Evolutionary conservation across 2,888 invertebrate genomes (phyloP).

Genomic region (Oscheius onirici): DNA sequence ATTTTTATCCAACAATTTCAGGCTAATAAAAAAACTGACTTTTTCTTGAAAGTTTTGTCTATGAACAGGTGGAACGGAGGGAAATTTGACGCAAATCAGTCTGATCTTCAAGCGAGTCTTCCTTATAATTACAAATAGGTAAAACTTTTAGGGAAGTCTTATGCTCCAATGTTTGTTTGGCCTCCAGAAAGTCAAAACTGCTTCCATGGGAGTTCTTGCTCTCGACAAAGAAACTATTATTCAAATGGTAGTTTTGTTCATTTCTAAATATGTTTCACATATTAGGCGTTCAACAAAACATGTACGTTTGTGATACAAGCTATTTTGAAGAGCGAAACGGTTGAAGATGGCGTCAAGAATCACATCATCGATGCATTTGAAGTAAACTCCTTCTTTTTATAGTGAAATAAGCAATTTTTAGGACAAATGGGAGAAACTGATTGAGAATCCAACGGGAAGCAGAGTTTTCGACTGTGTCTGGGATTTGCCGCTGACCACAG

Average conservation of each 20-base stretch:
- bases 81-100: slow-evolving; percentile 35
- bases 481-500: slow-evolving; percentile 37
- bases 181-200: slow-evolving; percentile 45
- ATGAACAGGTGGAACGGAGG: slow-evolving; percentile 42
- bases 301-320: slow-evolving; percentile 43
- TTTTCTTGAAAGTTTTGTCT: slow-evolving; percentile 52
- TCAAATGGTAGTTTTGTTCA: slow-evolving; percentile 49
- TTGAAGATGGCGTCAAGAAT: slow-evolving; percentile 39
- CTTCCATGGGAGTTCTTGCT: slow-evolving; percentile 35
- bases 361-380: slow-evolving; percentile 40
- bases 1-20: slow-evolving; percentile 26
- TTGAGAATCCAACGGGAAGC: slow-evolving; percentile 44
- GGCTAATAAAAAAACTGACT: slow-evolving; percentile 42
- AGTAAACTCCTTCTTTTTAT: slow-evolving; percentile 21
- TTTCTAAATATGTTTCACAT: no score
- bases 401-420: neutral
- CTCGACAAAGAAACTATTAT: slow-evolving; percentile 33
- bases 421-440: slow-evolving; percentile 40
- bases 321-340: slow-evolving; percentile 35
- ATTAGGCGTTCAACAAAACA: slow-evolving; percentile 41
- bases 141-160: slow-evolving; percentile 37
- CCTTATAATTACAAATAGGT: neutral
- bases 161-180: slow-evolving; percentile 40
- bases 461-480: slow-evolving; percentile 50
- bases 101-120: slow-evolving; percentile 34